Base-by-base conservation (phyloP, 2,888 invertebrate genomes). In the Halictus ligatus region DNA sequence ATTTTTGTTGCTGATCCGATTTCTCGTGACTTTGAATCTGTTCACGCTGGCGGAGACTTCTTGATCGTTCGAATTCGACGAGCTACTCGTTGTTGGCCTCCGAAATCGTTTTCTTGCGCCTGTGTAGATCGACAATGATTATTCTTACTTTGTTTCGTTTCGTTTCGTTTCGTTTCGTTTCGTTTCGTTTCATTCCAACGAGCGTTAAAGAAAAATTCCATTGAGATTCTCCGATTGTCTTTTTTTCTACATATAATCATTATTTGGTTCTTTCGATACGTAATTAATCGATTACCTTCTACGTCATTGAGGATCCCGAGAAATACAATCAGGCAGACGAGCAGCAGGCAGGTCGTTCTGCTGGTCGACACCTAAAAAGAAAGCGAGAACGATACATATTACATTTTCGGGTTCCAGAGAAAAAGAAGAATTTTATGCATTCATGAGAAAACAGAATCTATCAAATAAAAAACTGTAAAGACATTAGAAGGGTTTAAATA, bases 101-200 rank as follows among this genome's bases (percentile, higher is more conserved):
- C 97, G 96, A 88, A 97, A 95, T 96, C 97, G 96, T 96, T 97
- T 96, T 91, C 97, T 96, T 77, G 96, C 96, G 90, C 96, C 97
- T 97, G 95, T 25, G 69, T 18, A 50, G 13, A 12, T 46, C 8
- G 7, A 7, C 29, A 15, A n/a, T 54, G 18, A 21, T 48, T 15
- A 50, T 3, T 40, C 12, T 35, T 5, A 35, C 35, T 54, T 29
- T 40, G n/a, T 40, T 40, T 21, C n/a, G n/a, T n/a, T n/a, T n/a
- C n/a, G n/a, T n/a, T n/a, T n/a, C n/a, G n/a, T n/a, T n/a, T n/a
- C n/a, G n/a, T n/a, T n/a, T n/a, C n/a, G n/a, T n/a, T n/a, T n/a
- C n/a, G n/a, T n/a, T n/a, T n/a, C n/a, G 21, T 21, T 40, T 35
- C 4, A 18, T 21, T 67, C n/a, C 8, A 8, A 54, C 8, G 54